phyloP scores from a whole-genome alignment of 1,140 invertebrate genomes.

The Hermetia illucens region DNA sequence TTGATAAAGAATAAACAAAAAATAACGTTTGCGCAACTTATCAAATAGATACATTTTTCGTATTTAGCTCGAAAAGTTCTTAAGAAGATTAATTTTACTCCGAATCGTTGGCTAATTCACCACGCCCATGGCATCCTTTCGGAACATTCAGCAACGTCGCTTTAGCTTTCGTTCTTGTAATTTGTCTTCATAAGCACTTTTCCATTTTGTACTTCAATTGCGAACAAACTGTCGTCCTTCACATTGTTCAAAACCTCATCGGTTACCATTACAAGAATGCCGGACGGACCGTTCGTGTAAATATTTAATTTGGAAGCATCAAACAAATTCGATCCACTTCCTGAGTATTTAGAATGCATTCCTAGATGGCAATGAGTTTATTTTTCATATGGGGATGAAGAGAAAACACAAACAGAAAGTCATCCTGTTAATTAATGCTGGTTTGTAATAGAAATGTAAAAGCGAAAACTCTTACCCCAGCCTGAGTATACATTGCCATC shows the following conservation, averaged over 20 bases:
- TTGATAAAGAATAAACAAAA: no score
- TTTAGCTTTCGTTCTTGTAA: conserved; percentile 21
- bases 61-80: no score
- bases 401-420: conserved; percentile 1
- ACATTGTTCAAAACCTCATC: conserved; percentile 55
- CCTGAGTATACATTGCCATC: conserved; percentile 9
- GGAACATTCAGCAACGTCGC: no score
- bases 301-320: conserved; percentile 34
- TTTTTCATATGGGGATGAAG: neutral
- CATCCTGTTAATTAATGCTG: no score
- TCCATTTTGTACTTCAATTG: conserved; percentile 35
- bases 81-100: no score
- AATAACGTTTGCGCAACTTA: no score
- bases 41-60: no score
- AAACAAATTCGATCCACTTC: conserved; percentile 28
- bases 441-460: no score
- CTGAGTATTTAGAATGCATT: conserved; percentile 29
- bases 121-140: no score
- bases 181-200: conserved; percentile 27
- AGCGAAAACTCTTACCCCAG: conserved; percentile 9
- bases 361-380: conserved; percentile 11
- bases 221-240: conserved; percentile 47
- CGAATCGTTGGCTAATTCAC: no score
- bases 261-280: conserved; percentile 58
- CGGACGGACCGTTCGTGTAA: conserved; percentile 56